Conservation (phyloP, 2,888 invertebrate genomes). For the Cephus nigrinus region DNA sequence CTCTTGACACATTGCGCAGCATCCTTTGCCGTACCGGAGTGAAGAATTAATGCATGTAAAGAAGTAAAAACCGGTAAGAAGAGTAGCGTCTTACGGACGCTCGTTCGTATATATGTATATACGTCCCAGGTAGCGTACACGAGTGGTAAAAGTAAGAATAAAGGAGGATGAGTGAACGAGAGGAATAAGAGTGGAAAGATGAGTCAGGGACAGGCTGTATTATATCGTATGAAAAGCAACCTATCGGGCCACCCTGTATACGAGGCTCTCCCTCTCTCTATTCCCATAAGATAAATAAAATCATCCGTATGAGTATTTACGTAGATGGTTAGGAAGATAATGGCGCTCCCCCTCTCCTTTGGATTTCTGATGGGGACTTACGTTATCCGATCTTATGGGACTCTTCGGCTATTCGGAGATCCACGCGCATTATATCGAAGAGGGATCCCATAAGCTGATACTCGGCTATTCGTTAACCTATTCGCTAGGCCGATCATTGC, state of each 20-base stretch:
- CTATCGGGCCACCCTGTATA: slow-evolving; percentile 4
- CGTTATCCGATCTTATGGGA: slow-evolving; percentile 46
- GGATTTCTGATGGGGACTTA: slow-evolving; percentile 40
- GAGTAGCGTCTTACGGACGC: slow-evolving; percentile 9
- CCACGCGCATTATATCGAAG: neutral
- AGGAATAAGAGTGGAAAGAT: neutral
- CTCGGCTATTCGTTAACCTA: neutral
- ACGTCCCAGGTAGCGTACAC: slow-evolving; percentile 15
- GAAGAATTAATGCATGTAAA: neutral
- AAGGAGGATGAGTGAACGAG: neutral
- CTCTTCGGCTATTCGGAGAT: slow-evolving; percentile 32
- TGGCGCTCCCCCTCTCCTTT: slow-evolving; percentile 32
- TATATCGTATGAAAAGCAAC: neutral
- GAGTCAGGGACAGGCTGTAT: neutral
- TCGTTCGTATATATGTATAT: slow-evolving; percentile 13
- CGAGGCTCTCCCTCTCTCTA: neutral
- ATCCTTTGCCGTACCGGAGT: neutral
- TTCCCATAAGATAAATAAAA: slow-evolving; percentile 46
- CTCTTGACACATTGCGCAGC: neutral
- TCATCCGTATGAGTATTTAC: slow-evolving; percentile 50
- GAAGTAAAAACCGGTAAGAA: neutral
- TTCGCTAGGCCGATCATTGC: neutral
- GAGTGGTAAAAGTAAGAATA: neutral
- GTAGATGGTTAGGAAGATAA: slow-evolving; percentile 43
- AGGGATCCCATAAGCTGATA: neutral